A percentile compares a stretch with the other conserved stretches of the same genome.
phyloP scores from a whole-genome alignment of 2,888 invertebrate species.

The Cataglyphis altisquamis region DNA sequence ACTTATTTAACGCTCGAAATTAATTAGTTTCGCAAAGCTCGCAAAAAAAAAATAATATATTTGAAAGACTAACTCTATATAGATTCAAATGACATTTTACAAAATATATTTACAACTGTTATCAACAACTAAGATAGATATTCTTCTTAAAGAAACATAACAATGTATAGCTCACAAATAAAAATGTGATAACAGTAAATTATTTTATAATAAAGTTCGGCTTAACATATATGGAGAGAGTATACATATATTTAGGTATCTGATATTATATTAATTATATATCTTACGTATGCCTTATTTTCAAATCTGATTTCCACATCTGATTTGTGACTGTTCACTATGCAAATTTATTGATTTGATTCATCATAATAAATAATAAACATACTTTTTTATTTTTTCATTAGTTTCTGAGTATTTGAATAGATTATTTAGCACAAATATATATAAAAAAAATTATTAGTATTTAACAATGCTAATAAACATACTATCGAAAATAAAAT shows the following conservation, averaged over 20 bases:
- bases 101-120: slow-evolving; percentile 26
- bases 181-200: slow-evolving; percentile 28
- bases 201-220: slow-evolving; percentile 34
- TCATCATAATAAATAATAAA: slow-evolving; percentile 10
- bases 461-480: slow-evolving; percentile 34
- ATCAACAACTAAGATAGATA: slow-evolving; percentile 36
- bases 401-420: slow-evolving; percentile 40
- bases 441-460: slow-evolving; percentile 28
- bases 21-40: not conserved
- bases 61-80: not conserved
- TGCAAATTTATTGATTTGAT: slow-evolving; percentile 2
- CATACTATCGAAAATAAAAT: slow-evolving; percentile 39
- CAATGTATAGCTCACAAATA: slow-evolving; percentile 19
- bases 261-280: slow-evolving; percentile 33
- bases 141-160: slow-evolving; percentile 24
- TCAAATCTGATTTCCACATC: not conserved
- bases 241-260: not conserved
- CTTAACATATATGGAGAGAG: slow-evolving; percentile 23
- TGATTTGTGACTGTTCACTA: slow-evolving; percentile 14
- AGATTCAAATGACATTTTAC: slow-evolving; percentile 28
- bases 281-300: not conserved
- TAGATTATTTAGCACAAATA: slow-evolving; percentile 34
- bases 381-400: not conserved
- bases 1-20: not conserved
- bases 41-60: not conserved